Evolutionary conservation across 2,797 vertebrate genomes (phyloP).

Genomic region (Gymnodraco acuticeps): DNA sequence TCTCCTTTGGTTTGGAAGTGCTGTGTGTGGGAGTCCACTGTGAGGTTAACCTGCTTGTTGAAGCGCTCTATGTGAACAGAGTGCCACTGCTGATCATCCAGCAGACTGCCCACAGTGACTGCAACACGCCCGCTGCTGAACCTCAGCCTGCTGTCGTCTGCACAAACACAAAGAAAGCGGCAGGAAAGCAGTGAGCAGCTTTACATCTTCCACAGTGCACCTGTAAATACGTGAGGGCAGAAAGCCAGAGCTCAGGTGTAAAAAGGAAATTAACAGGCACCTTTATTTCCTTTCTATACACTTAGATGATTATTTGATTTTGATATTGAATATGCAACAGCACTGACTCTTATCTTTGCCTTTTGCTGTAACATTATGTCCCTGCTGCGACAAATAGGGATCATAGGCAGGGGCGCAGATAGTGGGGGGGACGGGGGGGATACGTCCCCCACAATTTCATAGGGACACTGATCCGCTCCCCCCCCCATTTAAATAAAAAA

Average conservation of each 20-base stretch:
- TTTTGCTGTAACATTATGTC: too few species aligned
- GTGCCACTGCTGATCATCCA: conserved; percentile 98
- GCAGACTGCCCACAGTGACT: conserved; percentile 91
- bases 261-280: neutral
- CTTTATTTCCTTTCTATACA: neutral
- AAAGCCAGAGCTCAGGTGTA: conserved; percentile 10
- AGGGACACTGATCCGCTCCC: too few species aligned
- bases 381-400: too few species aligned
- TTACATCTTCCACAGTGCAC: neutral
- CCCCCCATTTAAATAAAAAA: too few species aligned
- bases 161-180: conserved; percentile 6
- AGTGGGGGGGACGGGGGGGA: too few species aligned
- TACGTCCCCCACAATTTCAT: too few species aligned
- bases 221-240: conserved; percentile 26
- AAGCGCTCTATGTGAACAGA: conserved; percentile 94
- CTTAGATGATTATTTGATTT: neutral
- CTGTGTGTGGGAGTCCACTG: conserved; percentile 91
- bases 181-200: conserved; percentile 15
- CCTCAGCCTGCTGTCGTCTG: conserved; percentile 91
- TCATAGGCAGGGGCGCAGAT: too few species aligned
- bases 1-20: conserved; percentile 94
- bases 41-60: conserved; percentile 97
- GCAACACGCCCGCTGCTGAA: conserved; percentile 86
- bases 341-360: too few species aligned
- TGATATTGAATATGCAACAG: too few species aligned